Percentiles rank a stretch among this genome's conserved stretches.
Conservation (phyloP, 2,888 invertebrate genomes). For the Mechanitis mazaeus region DNA sequence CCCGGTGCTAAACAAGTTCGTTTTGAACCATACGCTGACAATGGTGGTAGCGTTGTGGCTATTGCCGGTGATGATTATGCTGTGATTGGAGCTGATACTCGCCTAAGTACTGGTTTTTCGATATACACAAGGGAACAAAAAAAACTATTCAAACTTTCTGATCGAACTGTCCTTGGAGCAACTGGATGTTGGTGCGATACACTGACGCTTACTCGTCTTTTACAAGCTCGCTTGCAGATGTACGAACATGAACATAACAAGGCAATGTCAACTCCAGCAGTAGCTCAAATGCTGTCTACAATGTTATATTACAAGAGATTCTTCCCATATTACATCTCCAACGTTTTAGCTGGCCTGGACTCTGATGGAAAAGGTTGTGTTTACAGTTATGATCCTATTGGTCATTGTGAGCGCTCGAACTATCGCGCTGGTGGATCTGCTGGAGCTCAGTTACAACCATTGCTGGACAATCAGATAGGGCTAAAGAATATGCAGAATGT, state of each 20-base stretch:
- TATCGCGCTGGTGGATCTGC: constrained; percentile 95
- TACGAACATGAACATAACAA: constrained; percentile 96
- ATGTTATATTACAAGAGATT: constrained; percentile 97
- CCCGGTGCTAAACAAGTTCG: constrained; percentile 71
- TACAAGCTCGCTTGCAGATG: constrained; percentile 94
- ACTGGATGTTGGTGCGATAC: constrained; percentile 99
- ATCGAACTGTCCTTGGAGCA: constrained; percentile 92
- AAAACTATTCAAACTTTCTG: constrained; percentile 89
- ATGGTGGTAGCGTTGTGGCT: constrained; percentile 92
- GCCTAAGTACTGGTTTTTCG: constrained; percentile 92
- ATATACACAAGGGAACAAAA: constrained; percentile 93
- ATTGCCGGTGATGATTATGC: constrained; percentile 97
- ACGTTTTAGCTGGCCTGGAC: constrained; percentile 95
- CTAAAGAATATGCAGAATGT: constrained; percentile 90
- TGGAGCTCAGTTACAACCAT: constrained; percentile 92
- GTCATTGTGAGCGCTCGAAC: constrained; percentile 90
- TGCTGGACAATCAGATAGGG: constrained; percentile 97
- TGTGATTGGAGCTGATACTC: constrained; percentile 96
- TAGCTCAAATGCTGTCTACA: constrained; percentile 97
- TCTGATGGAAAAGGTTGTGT: constrained; percentile 95
- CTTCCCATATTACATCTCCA: constrained; percentile 98
- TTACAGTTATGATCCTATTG: constrained; percentile 98
- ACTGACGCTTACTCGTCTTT: constrained; percentile 88
- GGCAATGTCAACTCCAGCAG: constrained; percentile 92
- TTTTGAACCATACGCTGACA: constrained; percentile 74